Conservation (phyloP, 2,888 invertebrate species). For the Opisthograptis luteolata region DNA sequence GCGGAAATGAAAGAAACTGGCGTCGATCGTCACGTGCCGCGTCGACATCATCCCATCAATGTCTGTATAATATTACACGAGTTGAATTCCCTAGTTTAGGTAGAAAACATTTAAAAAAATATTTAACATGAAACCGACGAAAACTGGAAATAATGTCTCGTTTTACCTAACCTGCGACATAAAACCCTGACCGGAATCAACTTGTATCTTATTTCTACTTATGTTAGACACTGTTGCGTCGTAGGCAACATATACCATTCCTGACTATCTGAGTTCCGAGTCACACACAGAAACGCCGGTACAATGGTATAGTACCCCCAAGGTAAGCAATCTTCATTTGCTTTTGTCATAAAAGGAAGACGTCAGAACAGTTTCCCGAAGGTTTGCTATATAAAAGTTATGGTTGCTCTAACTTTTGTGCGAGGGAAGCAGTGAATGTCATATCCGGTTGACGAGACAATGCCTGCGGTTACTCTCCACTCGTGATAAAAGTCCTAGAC, state of each 20-base stretch:
- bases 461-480: slow-evolving; percentile 38
- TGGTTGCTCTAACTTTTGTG: slow-evolving; percentile 37
- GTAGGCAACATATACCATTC: slow-evolving; percentile 3
- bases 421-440: slow-evolving; percentile 38
- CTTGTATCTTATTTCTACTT: too few species aligned
- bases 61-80: slow-evolving; percentile 26
- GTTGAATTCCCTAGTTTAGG: too few species aligned
- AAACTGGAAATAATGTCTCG: too few species aligned
- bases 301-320: slow-evolving; percentile 25
- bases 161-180: too few species aligned
- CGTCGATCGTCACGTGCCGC: slow-evolving; percentile 50
- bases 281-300: slow-evolving; percentile 13
- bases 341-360: slow-evolving; percentile 30
- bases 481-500: slow-evolving; percentile 39
- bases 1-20: slow-evolving; percentile 68
- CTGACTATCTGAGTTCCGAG: slow-evolving; percentile 16
- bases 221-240: too few species aligned
- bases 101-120: too few species aligned
- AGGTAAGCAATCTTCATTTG: slow-evolving; percentile 31
- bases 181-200: too few species aligned
- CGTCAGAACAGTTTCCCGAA: slow-evolving; percentile 31
- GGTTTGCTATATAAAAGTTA: slow-evolving; percentile 32
- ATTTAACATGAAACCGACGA: too few species aligned
- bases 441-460: slow-evolving; percentile 42
- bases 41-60: slow-evolving; percentile 31